A percentile compares a stretch with the other conserved stretches of the same genome.
phyloP scores from a whole-genome alignment of 2,888 invertebrate genomes.

The Ophioninae sp. region DNA sequence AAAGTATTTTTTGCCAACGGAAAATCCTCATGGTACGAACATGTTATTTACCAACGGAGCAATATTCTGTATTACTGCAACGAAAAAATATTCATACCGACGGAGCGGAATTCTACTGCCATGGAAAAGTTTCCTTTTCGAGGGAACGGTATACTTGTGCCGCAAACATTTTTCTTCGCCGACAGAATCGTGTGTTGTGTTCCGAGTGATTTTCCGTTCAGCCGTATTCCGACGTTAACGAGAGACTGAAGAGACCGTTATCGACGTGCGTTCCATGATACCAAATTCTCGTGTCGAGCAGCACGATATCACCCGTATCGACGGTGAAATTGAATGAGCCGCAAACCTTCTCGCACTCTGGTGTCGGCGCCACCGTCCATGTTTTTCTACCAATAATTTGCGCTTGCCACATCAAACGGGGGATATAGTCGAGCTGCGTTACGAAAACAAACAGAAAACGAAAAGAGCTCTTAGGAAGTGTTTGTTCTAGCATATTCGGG shows the following conservation, averaged over 20 bases:
- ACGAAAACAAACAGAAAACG: constrained; percentile 67
- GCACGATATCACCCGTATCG: constrained; percentile 93
- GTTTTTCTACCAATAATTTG: constrained; percentile 93
- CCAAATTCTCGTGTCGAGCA: constrained; percentile 95
- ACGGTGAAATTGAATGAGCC: constrained; percentile 89
- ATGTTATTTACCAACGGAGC: no score
- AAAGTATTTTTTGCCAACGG: no score
- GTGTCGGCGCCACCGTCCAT: constrained; percentile 92
- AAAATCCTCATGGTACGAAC: no score
- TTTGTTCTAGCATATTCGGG: neutral
- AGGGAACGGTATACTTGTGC: no score
- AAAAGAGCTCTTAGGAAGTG: neutral
- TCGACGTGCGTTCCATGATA: constrained; percentile 93
- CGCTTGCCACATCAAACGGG: constrained; percentile 96
- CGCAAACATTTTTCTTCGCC: no score
- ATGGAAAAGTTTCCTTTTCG: no score
- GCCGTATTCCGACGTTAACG: constrained; percentile 96
- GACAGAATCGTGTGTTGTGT: no score
- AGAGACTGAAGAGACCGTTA: constrained; percentile 91
- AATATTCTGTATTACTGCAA: no score
- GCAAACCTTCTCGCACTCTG: constrained; percentile 92
- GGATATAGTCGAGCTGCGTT: constrained; percentile 93
- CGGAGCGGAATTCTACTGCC: no score
- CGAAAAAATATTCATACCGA: no score
- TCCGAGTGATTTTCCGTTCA: constrained; percentile 74